Evolutionary conservation across 2,113 vertebrate species (phyloP), one percentile per base, ranked within the genome.

Genomic region (Zosterops hypoxanthus): DNA sequence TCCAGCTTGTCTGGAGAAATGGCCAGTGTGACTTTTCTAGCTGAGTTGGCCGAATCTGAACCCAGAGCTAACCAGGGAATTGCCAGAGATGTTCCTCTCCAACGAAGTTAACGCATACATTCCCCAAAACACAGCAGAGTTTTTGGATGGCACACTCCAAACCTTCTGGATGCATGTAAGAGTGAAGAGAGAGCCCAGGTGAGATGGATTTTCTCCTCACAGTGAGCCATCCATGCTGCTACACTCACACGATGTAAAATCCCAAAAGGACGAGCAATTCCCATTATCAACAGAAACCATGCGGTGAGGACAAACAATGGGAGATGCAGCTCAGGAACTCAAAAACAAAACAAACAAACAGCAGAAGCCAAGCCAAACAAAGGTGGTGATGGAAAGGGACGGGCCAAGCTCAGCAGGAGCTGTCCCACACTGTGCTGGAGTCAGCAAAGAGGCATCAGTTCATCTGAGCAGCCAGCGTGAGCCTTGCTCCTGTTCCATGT

Each of bases 71-170:
- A 47, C 4, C 42, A 57, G 24, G 28, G 34, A 82, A 15, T 8
- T 5, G 22, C 23, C 50, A 81, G 81, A 68, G 36, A 49, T 19
- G n/a, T 41, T 64, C 44, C 33, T 6, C 53, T 76, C 50, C 46
- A 42, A 20, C 0, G 1, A 26, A 34, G 25, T 28, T 34, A 83
- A 28, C 3, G 6, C 2, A 3, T 11, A 12, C 5, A 0, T 33
- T 34, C 36, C 34, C 49, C n/a, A 68, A 56, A 92, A 41, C 41
- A 24, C 56, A n/a, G 2, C 20, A 26, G 50, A 66, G 29, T 5
- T 88, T 47, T 81, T 60, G 36, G 24, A 15, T 70, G 25, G 15
- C 8, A 36, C 36, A 24, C 33, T 33, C 53, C 61, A 53, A 53
- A 64, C 7, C 7, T 84, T 31, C 39, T 47, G 68, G 47, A 14